phyloP scores from a whole-genome alignment of 1,140 invertebrate species.

The Drosophila kanapiae region DNA sequence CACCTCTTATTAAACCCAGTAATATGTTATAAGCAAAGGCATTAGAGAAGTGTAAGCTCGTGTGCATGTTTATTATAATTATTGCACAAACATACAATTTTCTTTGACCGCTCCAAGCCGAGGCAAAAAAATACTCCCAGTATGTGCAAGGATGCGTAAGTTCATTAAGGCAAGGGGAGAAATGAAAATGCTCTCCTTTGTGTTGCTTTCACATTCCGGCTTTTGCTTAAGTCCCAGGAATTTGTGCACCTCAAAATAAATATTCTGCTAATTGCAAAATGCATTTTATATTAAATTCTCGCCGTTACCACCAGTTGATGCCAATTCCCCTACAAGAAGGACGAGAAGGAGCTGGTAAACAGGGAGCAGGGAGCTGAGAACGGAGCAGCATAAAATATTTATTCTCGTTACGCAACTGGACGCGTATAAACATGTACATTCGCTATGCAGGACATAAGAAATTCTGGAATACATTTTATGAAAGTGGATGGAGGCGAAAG shows the following conservation, averaged over 20 bases:
- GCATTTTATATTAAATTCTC: constrained; percentile 27
- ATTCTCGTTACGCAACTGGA: constrained; percentile 11
- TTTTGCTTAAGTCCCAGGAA: not conserved
- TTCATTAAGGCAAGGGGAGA: not conserved
- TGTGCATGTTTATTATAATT: not conserved
- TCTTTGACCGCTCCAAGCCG: not conserved
- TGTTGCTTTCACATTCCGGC: not conserved
- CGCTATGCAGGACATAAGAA: constrained; percentile 27
- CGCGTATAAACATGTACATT: constrained; percentile 8
- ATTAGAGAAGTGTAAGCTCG: not conserved
- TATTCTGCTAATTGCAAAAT: constrained; percentile 22
- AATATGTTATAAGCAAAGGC: not conserved
- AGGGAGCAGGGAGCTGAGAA: not conserved
- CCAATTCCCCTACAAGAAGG: not conserved
- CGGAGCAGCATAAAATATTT: constrained; percentile 30
- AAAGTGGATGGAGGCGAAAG: constrained; percentile 12
- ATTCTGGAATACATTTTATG: constrained; percentile 37
- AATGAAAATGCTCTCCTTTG: not conserved
- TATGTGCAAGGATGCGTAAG: not conserved
- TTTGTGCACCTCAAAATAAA: constrained; percentile 6
- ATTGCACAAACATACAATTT: not conserved
- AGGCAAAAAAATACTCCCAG: not conserved
- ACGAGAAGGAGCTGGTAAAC: not conserved
- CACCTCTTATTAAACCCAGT: not conserved
- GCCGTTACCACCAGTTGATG: constrained; percentile 7